Conservation (phyloP, 1,140 invertebrate genomes). For the Branchinecta lindahli region DNA sequence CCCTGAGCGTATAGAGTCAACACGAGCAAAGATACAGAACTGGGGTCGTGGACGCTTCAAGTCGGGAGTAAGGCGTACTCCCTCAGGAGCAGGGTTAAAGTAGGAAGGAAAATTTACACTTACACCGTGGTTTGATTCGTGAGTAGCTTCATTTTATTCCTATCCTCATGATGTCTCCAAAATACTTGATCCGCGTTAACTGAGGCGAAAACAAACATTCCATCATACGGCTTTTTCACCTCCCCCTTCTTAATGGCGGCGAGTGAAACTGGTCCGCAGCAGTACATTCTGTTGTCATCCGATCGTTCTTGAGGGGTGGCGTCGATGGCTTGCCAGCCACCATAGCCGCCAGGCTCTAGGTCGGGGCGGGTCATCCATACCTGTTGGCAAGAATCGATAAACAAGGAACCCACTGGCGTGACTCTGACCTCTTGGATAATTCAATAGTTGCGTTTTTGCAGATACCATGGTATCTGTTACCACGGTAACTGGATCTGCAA, state of each 20-base stretch:
- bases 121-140: slow-evolving; percentile 52
- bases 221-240: slow-evolving; percentile 59
- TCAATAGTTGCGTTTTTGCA: too few relatives aligned
- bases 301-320: slow-evolving; percentile 72
- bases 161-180: slow-evolving; percentile 64
- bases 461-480: too few relatives aligned
- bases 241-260: slow-evolving; percentile 64
- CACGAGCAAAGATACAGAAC: too few relatives aligned
- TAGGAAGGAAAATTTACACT: slow-evolving; percentile 13
- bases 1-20: too few relatives aligned
- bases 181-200: slow-evolving; percentile 77
- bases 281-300: slow-evolving; percentile 48
- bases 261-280: slow-evolving; percentile 58
- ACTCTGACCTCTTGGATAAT: too few relatives aligned
- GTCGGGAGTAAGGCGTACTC: too few relatives aligned
- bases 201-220: slow-evolving; percentile 61
- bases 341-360: slow-evolving; percentile 48
- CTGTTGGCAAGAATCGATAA: not conserved
- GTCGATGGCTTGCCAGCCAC: slow-evolving; percentile 86
- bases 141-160: slow-evolving; percentile 60
- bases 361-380: slow-evolving; percentile 80
- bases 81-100: too few relatives aligned
- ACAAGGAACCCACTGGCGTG: not conserved
- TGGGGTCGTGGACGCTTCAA: too few relatives aligned
- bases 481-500: too few relatives aligned